Conservation (phyloP, 2,797 vertebrate genomes). For the Ibycter americanus region DNA sequence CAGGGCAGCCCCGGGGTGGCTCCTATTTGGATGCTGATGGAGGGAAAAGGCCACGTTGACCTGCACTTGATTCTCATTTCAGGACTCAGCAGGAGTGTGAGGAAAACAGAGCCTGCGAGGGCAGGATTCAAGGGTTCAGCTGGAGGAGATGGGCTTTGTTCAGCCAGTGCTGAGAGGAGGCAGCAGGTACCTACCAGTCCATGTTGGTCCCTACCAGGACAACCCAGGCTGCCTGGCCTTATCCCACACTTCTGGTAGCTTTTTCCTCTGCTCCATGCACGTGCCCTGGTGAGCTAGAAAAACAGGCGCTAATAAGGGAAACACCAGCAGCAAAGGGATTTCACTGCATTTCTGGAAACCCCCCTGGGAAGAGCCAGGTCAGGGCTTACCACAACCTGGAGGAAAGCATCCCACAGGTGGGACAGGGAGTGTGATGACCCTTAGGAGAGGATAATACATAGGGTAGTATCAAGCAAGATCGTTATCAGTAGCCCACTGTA, state of each 20-base stretch:
- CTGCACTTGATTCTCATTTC: background rate
- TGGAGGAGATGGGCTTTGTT: background rate
- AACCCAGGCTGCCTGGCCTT: background rate
- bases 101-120: background rate
- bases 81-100: background rate
- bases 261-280: background rate
- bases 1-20: background rate
- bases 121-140: background rate
- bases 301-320: background rate
- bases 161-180: background rate
- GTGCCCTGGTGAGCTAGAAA: background rate
- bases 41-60: background rate
- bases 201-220: background rate
- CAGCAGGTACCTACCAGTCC: background rate
- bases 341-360: background rate
- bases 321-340: background rate
- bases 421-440: background rate
- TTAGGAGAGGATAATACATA: background rate
- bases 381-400: background rate
- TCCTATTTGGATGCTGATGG: rapidly evolving
- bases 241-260: background rate
- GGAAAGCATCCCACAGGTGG: background rate
- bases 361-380: background rate
- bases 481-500: background rate
- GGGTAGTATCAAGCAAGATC: background rate